phyloP scores from a whole-genome alignment of 2,797 vertebrate genomes.

The Presbytis comata region DNA sequence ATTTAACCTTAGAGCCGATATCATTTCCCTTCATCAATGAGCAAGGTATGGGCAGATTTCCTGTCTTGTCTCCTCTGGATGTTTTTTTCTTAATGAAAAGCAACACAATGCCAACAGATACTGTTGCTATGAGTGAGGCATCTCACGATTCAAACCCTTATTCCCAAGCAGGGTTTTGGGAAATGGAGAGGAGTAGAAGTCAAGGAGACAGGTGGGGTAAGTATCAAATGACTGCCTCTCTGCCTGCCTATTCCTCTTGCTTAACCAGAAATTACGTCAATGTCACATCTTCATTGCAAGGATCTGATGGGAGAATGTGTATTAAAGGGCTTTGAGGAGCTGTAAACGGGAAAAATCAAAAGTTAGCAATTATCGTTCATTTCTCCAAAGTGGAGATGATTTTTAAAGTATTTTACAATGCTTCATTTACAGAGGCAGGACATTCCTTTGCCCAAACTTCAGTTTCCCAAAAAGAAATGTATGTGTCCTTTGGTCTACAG shows the following conservation, averaged over 20 bases:
- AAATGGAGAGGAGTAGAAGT: background rate
- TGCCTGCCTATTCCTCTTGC: background rate
- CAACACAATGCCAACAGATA: background rate
- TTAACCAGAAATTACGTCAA: background rate
- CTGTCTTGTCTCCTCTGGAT: background rate
- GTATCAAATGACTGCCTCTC: background rate
- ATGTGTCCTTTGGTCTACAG: background rate
- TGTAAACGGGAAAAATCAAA: background rate
- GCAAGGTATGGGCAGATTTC: conserved; percentile 10
- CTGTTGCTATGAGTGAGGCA: background rate
- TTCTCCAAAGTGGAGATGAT: background rate
- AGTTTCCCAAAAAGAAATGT: background rate
- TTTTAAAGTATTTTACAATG: background rate
- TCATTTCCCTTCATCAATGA: conserved; percentile 11
- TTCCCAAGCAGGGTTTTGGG: background rate
- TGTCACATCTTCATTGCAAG: accelerated
- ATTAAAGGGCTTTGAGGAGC: background rate
- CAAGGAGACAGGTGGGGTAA: background rate
- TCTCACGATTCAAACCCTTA: background rate
- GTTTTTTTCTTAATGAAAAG: conserved; percentile 18
- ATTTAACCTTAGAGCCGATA: conserved; percentile 50
- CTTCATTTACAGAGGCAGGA: background rate
- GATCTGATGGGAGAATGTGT: background rate
- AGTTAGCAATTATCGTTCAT: background rate
- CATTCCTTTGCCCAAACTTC: background rate